A percentile compares a stretch with the other conserved stretches of the same genome.
Conservation (phyloP, 2,888 invertebrate genomes). For the Sphaerophoria taeniata region DNA sequence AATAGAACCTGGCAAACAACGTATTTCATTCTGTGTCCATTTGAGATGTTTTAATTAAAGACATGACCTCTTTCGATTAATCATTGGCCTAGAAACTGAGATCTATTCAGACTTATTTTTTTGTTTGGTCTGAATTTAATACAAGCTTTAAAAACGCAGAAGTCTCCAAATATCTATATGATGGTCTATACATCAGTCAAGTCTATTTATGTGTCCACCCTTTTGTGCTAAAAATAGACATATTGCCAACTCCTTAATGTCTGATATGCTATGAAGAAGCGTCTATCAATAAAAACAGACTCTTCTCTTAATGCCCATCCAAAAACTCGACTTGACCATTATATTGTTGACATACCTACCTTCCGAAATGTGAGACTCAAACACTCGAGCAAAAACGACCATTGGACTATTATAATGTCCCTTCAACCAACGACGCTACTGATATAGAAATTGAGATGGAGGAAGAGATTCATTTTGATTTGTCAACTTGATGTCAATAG, state of each 20-base stretch:
- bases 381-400: not conserved
- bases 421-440: not conserved
- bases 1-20: not conserved
- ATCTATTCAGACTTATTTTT: no score
- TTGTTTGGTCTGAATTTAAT: no score
- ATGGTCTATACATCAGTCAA: not conserved
- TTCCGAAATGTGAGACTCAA: not conserved
- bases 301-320: not conserved
- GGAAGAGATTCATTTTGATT: slow-evolving; percentile 9
- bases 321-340: not conserved
- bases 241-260: not conserved
- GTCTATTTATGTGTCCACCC: not conserved
- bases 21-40: no score
- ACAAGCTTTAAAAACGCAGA: no score
- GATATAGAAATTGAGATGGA: not conserved
- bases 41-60: not conserved
- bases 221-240: not conserved
- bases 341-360: not conserved
- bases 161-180: not conserved
- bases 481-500: slow-evolving; percentile 29
- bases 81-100: no score
- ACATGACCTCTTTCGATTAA: not conserved
- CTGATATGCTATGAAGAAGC: not conserved
- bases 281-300: not conserved
- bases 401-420: not conserved